Evolutionary conservation across 2,797 vertebrate species (phyloP), one percentile per base, ranked within the genome.

Genomic region (Protonibea diacanthus): DNA sequence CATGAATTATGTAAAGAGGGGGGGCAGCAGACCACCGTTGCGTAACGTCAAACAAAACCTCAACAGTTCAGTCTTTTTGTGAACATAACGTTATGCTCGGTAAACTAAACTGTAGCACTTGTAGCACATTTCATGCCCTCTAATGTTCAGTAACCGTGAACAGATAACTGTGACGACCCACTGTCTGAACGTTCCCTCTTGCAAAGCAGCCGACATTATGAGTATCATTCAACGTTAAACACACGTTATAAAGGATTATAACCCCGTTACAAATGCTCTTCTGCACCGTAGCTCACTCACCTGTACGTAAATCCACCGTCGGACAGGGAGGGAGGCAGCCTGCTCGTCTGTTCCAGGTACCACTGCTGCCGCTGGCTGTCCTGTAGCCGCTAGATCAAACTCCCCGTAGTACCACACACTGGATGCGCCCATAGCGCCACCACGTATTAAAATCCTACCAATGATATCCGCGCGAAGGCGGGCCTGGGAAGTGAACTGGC

Each of bases 351-450:
- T 40, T 0, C 82, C 78, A 85, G 75, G 47, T 83, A 5, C 29
- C 29, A 6, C 29, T 33, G 33, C 7, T 33, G 8, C 29, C 29
- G 80, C 15, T 38, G 15, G 0, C 25, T 12, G 8, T 64, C 51
- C 68, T 33, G 40, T 23, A 66, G 73, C 65, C 12, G 42, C 56
- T 52, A 57, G 45, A 58, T 2, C n/a, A 4, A 44, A 44, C 13
- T 59, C 3, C 3, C 3, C 1, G 18, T 17, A 1, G n/a, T 1
- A 1, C 1, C 11, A 4, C 5, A 21, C 7, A 0, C 78, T 38
- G 33, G 33, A 38, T n/a, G 92, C 91, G 80, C 92, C 89, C 88
- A 88, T 76, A 88, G 69, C 53, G 55, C 84, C 56, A 85, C 21
- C 21, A 51, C 21, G 40, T 66, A 4, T 4, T 0, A 3, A 7